Evolutionary conservation across 2,113 vertebrate genomes (phyloP).

Genomic region (Gymnorhina tibicen): DNA sequence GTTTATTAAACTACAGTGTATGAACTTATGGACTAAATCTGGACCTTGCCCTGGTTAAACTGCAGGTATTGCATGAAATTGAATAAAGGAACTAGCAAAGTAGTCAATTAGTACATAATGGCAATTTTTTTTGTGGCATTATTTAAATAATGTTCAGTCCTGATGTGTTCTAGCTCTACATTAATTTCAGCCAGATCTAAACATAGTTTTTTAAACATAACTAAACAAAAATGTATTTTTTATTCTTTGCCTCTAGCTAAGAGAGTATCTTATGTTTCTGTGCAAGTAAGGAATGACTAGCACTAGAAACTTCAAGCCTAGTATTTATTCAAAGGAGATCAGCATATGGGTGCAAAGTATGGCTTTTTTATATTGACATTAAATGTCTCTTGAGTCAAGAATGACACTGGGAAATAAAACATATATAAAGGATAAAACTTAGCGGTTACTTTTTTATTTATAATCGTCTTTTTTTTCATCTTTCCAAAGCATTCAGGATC

Average conservation of each 20-base stretch:
- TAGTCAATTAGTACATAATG: not conserved
- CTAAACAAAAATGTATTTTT: not conserved
- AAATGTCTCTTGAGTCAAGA: not conserved
- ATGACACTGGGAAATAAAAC: not conserved
- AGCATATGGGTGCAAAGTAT: not conserved
- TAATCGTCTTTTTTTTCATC: not conserved
- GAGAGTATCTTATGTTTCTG: not conserved
- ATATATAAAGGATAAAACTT: not conserved
- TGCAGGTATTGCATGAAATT: not conserved
- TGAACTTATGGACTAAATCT: not conserved
- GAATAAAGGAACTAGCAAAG: not conserved
- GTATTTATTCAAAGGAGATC: not conserved
- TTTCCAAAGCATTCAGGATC: not conserved
- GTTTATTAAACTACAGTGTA: not conserved
- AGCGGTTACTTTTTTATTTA: not conserved
- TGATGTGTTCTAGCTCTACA: not conserved
- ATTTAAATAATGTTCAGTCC: not conserved
- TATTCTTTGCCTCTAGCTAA: not conserved
- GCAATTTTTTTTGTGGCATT: not conserved
- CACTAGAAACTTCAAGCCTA: not conserved
- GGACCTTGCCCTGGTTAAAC: not conserved
- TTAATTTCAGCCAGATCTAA: not conserved
- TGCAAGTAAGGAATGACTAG: not conserved
- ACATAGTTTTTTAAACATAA: not conserved
- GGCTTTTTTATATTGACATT: not conserved